Evolutionary conservation across 92 coral and sea anemone genomes (phyloP).

Genomic region (Bergia puertoricense): DNA sequence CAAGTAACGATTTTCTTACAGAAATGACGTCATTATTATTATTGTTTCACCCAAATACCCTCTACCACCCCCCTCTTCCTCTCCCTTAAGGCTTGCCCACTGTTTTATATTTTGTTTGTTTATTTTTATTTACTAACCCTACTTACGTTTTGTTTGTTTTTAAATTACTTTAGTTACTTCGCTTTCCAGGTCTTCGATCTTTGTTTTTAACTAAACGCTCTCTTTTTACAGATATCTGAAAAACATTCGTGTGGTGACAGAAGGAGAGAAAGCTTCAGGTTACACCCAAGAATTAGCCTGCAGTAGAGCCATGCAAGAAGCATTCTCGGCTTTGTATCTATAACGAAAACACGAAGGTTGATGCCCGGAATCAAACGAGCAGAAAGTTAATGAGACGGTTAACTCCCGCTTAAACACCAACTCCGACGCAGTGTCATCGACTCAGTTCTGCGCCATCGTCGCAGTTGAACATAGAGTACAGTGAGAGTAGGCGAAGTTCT

Average conservation of each 20-base stretch:
- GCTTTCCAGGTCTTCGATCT: not conserved
- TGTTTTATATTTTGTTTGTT: no score
- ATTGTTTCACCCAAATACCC: no score
- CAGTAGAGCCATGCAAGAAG: constrained; percentile 92
- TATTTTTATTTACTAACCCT: no score
- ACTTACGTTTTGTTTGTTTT: no score
- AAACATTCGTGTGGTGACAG: constrained; percentile 82
- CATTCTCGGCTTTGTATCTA: constrained; percentile 86
- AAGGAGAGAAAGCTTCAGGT: constrained; percentile 87
- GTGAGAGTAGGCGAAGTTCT: no score
- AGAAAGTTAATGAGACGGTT: not conserved
- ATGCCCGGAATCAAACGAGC: not conserved
- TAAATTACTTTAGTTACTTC: no score
- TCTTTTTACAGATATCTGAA: constrained; percentile 71
- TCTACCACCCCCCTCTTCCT: no score
- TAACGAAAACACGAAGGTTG: not conserved
- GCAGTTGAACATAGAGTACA: no score
- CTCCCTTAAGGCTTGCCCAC: no score
- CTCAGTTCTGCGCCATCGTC: no score
- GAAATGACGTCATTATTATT: no score
- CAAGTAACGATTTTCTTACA: no score
- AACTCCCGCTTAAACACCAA: not conserved
- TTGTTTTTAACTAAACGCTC: not conserved
- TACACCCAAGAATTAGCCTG: constrained; percentile 89
- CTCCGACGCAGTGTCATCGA: not conserved